Evolutionary conservation across 2,113 vertebrate genomes (phyloP), one percentile per base, ranked within the genome.

Genomic region (Apeltes quadracus): DNA sequence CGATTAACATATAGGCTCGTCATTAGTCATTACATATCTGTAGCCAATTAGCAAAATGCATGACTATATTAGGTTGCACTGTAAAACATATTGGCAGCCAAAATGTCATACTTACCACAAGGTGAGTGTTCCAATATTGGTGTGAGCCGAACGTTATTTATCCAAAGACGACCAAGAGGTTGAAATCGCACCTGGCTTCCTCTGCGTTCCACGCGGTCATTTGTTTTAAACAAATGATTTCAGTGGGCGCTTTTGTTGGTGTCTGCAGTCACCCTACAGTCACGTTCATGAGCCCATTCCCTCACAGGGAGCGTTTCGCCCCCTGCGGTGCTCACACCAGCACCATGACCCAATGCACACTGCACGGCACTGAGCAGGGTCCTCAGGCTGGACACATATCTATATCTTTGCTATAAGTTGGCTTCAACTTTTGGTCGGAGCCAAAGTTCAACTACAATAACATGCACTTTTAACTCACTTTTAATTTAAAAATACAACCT

Each of bases 131-230:
- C 72, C 39, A 48, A 59, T 56, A 25, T 43, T n/a, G 36, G 27
- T 36, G 29, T 70, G 50, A 61, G 55, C 36, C 38, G 16, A 53
- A 86, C 65, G 83, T 83, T 66, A 87, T 85, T 80, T 48, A 83
- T 69, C 32, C 20, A n/a, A 57, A 38, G 61, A 46, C 44, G 22
- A 32, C 41, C 5, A 34, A 63, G 54, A 54, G 82, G 14, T 76
- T 79, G 75, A 84, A 77, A 71, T 58, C 57, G 87, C 84, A 81
- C 53, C 82, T 51, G 34, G 12, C 71, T 76, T 67, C 63, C 73
- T 76, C 85, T 61, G 50, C 63, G 63, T 38, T 59, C 50, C 46
- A 76, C 39, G 51, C 22, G 63, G 59, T 10, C 48, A 58, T 66
- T 34, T 72, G 18, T 62, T 75, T 67, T 22, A 56, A 27, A 72